Conservation (phyloP, 1,140 invertebrate species). For the Drosophila nigrodunni region DNA sequence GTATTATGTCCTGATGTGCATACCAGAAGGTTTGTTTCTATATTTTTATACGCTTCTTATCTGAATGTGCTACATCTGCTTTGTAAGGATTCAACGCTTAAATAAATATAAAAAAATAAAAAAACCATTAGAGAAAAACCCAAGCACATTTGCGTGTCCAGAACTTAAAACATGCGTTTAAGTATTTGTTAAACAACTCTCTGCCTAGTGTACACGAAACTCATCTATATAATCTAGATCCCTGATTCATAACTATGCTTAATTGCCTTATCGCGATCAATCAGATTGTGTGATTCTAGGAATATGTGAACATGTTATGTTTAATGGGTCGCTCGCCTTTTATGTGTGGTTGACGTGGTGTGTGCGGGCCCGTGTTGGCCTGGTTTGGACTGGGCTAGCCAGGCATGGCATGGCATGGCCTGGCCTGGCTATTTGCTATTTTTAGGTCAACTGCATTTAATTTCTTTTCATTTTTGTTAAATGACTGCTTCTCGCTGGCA, state of each 20-base stretch:
- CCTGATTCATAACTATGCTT: constrained; percentile 14
- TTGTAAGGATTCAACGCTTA: too few species aligned
- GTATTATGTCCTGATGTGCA: too few species aligned
- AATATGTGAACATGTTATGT: constrained; percentile 10
- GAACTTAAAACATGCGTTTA: too few species aligned
- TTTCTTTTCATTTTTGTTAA: constrained; percentile 74
- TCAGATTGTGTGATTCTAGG: constrained; percentile 19
- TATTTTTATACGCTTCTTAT: too few species aligned
- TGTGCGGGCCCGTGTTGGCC: background rate
- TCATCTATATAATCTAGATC: constrained; percentile 11
- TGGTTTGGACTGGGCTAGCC: background rate
- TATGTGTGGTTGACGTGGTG: background rate
- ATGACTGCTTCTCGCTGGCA: constrained; percentile 41
- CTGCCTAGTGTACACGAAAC: background rate
- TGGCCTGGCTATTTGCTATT: constrained; percentile 50
- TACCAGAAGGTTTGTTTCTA: too few species aligned
- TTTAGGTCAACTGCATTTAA: constrained; percentile 80
- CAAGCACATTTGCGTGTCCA: background rate
- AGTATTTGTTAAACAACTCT: background rate
- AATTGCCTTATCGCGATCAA: constrained; percentile 33
- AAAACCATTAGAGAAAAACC: too few species aligned
- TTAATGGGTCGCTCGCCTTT: constrained; percentile 40
- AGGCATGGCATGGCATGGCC: background rate
- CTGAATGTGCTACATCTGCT: too few species aligned
- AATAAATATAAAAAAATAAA: too few species aligned